These are phyloP conservation scores for Carassius gibelio DNA, from an alignment of 2,113 vertebrate species.

Conservation along the genomic window DNA sequence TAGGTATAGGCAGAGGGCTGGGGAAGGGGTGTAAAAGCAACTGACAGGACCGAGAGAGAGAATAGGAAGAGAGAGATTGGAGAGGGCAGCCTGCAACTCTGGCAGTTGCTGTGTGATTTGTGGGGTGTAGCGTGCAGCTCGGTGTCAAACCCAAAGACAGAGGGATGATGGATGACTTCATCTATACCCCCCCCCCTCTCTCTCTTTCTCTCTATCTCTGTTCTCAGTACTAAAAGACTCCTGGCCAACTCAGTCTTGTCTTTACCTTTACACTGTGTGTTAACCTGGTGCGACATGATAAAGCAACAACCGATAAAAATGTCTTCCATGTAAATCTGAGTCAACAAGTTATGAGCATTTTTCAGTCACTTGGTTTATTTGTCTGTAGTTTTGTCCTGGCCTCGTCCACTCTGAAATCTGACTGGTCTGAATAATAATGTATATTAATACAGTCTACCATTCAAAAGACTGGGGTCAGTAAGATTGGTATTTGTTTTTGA, in stretches of 20 bases:
- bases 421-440: not conserved
- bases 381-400: not conserved
- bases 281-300: not conserved
- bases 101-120: constrained; percentile 62
- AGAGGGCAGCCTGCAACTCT: constrained; percentile 43
- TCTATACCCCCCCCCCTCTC: constrained; percentile 49
- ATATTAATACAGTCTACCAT: not conserved
- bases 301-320: not conserved
- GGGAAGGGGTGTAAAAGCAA: constrained; percentile 42
- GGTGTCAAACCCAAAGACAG: constrained; percentile 54
- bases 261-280: constrained; percentile 31
- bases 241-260: constrained; percentile 36
- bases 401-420: not conserved
- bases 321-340: constrained; percentile 7
- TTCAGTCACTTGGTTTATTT: not conserved
- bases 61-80: constrained; percentile 53
- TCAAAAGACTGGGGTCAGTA: not conserved
- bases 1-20: constrained; percentile 53
- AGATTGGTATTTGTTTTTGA: not conserved
- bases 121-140: constrained; percentile 56
- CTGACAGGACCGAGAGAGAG: constrained; percentile 39
- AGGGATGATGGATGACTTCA: constrained; percentile 59
- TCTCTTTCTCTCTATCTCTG: constrained; percentile 32
- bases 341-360: not conserved
- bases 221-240: constrained; percentile 32